Conservation (phyloP, 1,140 invertebrate genomes). For the Nasonia giraulti region DNA sequence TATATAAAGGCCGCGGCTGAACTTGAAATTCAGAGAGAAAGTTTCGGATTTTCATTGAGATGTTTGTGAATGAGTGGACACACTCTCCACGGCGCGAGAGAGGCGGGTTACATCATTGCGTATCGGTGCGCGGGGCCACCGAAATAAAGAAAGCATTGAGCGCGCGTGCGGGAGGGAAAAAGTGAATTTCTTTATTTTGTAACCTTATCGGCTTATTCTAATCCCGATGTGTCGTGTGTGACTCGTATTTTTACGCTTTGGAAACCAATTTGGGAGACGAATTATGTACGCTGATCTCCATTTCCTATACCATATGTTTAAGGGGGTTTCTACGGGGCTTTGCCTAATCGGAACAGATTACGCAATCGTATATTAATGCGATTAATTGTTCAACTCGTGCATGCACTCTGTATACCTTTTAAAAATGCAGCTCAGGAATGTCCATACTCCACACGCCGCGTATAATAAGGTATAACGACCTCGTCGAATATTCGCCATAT, state of each 20-base stretch:
- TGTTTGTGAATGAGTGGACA: slow-evolving; percentile 28
- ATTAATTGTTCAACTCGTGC: too few species aligned
- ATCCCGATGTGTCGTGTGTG: neutral
- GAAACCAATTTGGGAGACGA: too few species aligned
- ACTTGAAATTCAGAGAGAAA: slow-evolving; percentile 38
- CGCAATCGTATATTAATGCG: neutral
- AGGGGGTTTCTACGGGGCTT: too few species aligned
- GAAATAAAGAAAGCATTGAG: slow-evolving; percentile 1
- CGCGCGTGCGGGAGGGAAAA: neutral
- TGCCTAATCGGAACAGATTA: too few species aligned
- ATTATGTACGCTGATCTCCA: too few species aligned
- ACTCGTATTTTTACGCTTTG: too few species aligned
- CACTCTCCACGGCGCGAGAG: neutral
- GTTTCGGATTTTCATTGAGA: slow-evolving; percentile 27
- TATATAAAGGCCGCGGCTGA: neutral
- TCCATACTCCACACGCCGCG: too few species aligned
- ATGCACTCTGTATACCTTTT: neutral
- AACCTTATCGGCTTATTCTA: neutral
- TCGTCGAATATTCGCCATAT: neutral
- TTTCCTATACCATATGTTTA: too few species aligned
- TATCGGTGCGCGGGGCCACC: neutral
- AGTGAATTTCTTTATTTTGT: neutral
- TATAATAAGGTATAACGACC: neutral
- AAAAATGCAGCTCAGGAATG: neutral
- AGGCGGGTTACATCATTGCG: neutral